Base-by-base conservation (phyloP, 2,113 vertebrate genomes). In the Girardinichthys multiradiatus region DNA sequence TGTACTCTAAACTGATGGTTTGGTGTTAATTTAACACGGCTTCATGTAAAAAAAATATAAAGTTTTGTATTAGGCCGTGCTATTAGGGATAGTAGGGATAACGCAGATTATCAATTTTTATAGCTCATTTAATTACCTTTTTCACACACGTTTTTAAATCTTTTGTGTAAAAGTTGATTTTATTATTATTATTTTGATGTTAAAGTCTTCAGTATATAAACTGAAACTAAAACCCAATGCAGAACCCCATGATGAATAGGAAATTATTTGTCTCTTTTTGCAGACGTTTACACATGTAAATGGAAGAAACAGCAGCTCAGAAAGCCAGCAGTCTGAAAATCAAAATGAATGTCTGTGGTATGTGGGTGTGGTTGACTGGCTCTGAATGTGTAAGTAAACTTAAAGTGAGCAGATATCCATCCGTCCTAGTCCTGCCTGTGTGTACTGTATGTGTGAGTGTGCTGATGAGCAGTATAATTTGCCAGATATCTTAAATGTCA, bases 351-450 rank as follows among this genome's bases (percentile, higher is more conserved):
- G 58, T 68, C 62, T 74, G 70, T 48, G 77, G 76, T 76, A 69
- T 70, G 66, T 74, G 74, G 54, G 68, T 83, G 80, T 77, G 84
- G 66, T 33, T 58, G 62, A 51, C 64, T 74, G 30, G 28, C 31
- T 77, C 54, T 77, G 48, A 68, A 68, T 64, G 30, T 72, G 72
- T 66, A 70, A 70, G 60, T 80, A 70, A 85, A 78, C 64, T 51
- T 64, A 64, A 79, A 67, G 30, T 74, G 45, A 77, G 48, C 61
- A 72, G 75, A 66, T 61, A 70, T 82, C 66, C 74, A 60, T 74
- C 3, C 42, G 42, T 9, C 0, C 2, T 27, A 7, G 1, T 35
- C 57, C 66, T 70, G 1, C 45, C 60, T 30, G 68, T 45, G 61
- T 54, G 28, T 77, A 51, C 39, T 64, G 30, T 31, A 64, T 57